Evolutionary conservation across 1,140 invertebrate species (phyloP).

Genomic region (Propsilocerus akamusi): DNA sequence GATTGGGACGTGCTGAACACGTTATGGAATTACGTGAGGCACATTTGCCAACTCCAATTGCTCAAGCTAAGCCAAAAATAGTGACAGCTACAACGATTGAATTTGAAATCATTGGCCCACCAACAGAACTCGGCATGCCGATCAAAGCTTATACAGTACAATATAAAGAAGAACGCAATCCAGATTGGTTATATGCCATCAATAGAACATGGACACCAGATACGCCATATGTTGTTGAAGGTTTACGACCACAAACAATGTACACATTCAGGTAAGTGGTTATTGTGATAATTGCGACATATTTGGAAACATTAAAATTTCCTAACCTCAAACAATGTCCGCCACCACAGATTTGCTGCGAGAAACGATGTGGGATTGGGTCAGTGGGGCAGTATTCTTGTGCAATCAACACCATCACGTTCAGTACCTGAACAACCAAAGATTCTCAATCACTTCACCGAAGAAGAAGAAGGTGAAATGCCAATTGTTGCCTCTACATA

Average conservation of each 20-base stretch:
- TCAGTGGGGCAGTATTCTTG: constrained; percentile 37
- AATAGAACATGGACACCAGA: constrained; percentile 59
- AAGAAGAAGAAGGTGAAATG: constrained; percentile 18
- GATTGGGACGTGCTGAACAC: constrained; percentile 43
- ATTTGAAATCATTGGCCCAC: constrained; percentile 54
- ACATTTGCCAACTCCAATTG: constrained; percentile 25
- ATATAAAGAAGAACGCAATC: constrained; percentile 47
- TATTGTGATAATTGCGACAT: not conserved
- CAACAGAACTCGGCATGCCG: constrained; percentile 50
- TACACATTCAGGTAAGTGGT: constrained; percentile 46
- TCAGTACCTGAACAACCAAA: constrained; percentile 24
- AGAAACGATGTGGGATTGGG: constrained; percentile 66
- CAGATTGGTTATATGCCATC: constrained; percentile 41
- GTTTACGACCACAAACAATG: constrained; percentile 50
- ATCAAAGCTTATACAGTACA: constrained; percentile 49
- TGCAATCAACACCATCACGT: constrained; percentile 34
- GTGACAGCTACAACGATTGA: constrained; percentile 68
- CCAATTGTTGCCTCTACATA: constrained; percentile 28
- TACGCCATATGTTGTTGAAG: constrained; percentile 60
- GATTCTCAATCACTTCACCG: constrained; percentile 15
- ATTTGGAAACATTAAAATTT: not conserved
- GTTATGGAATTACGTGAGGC: constrained; percentile 56
- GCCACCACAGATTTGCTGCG: constrained; percentile 43
- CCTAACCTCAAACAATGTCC: not conserved
- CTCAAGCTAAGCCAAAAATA: constrained; percentile 35